Evolutionary conservation across 2,797 vertebrate species (phyloP), one percentile per base, ranked within the genome.

Genomic region (Mus caroli): DNA sequence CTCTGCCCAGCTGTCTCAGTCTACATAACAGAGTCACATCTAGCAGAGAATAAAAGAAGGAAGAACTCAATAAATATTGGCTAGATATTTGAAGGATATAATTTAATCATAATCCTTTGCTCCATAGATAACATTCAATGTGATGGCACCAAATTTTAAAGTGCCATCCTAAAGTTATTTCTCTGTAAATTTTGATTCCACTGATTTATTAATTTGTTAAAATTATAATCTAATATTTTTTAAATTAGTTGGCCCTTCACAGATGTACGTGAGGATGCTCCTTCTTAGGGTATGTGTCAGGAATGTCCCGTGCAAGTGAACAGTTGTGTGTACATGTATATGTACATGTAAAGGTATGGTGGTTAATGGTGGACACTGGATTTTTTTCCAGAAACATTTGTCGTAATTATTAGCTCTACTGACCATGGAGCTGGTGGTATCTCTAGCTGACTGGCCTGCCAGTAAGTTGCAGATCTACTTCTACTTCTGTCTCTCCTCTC

Each of bases 81-180:
- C 75, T 94, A 92, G 77, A 31, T 90, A 5, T 85, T 43, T 83
- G 69, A 91, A 94, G 8, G 77, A 20, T 90, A 10, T 71, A 7
- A 76, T 73, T 95, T 64, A 82, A 26, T 10, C 0, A 12, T 37
- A 76, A 11, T 69, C 24, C 43, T 96, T 88, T 77, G 13, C 46
- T 78, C 95, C 17, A n/a, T n/a, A 80, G 0, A 46, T 28, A 54
- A 31, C 43, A 37, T 64, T 62, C 46, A 67, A 56, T 4, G 3
- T 83, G 46, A 58, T 75, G 6, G 31, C 58, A 40, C 9, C 3
- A 76, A 50, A 22, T 60, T 86, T 89, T 43, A 46, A 77, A 56
- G 20, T 64, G 1, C 31, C 40, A 73, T 79, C 34, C 14, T 87
- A 83, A 90, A 60, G 71, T 19, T 79, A 4, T 78, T 83, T n/a